These are phyloP conservation scores for Drosophila mettleri DNA, from an alignment of 2,888 invertebrate species.

Conservation along the genomic window DNA sequence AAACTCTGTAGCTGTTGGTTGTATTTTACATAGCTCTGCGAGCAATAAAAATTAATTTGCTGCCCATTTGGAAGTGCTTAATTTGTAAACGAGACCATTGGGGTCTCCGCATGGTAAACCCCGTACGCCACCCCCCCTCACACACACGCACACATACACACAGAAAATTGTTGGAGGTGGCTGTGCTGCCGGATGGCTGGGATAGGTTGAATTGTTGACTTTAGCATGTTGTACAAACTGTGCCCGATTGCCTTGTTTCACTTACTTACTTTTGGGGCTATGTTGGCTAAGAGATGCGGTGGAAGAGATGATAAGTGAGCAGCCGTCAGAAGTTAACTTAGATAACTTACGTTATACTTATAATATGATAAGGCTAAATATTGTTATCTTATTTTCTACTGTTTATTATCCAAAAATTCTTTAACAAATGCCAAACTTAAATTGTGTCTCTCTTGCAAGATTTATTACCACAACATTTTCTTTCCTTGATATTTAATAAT, in stretches of 20 bases:
- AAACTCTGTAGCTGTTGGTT: conserved; percentile 39
- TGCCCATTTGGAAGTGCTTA: conserved; percentile 81
- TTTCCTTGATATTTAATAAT: not conserved
- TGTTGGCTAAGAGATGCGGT: conserved; percentile 12
- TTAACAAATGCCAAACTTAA: not conserved
- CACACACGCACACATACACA: no score
- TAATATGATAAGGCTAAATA: no score
- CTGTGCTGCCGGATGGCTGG: not conserved
- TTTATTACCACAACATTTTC: not conserved
- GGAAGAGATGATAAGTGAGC: not conserved
- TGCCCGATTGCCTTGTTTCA: conserved; percentile 16
- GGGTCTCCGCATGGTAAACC: conserved; percentile 54
- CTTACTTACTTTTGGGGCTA: conserved; percentile 14
- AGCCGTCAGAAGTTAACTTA: not conserved
- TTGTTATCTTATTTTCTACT: not conserved
- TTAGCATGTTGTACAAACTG: conserved; percentile 44
- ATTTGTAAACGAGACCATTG: conserved; percentile 79
- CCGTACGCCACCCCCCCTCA: no score
- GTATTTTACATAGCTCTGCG: conserved; percentile 78
- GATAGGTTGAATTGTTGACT: conserved; percentile 41
- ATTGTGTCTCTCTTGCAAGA: not conserved
- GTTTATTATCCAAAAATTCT: not conserved
- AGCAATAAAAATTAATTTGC: conserved; percentile 81
- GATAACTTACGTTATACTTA: not conserved
- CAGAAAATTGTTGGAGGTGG: conserved; percentile 32